Percentiles rank a stretch among this genome's conserved stretches.
Evolutionary conservation across 2,797 vertebrate species (phyloP).

Genomic region (Mormyrops attenuatus): DNA sequence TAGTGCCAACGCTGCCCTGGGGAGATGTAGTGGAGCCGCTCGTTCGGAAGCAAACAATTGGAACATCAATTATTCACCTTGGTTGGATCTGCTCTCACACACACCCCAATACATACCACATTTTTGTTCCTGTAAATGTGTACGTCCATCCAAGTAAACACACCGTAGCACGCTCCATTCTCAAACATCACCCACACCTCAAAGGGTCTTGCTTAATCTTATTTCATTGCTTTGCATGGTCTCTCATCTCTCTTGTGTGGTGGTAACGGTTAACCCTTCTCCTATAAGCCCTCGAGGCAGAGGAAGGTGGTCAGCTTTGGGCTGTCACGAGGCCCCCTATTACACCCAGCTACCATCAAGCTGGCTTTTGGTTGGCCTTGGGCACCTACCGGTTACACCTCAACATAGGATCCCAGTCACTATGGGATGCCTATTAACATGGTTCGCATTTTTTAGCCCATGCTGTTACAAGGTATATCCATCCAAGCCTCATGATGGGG

Average conservation of each 20-base stretch:
- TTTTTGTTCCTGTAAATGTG: not conserved
- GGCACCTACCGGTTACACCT: not conserved
- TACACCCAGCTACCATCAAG: not conserved
- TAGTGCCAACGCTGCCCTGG: not conserved
- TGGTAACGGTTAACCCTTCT: not conserved
- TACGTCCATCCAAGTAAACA: not conserved
- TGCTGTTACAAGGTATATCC: not conserved
- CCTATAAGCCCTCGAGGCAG: not conserved
- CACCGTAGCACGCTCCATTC: not conserved
- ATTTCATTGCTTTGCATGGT: not conserved
- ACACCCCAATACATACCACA: not conserved
- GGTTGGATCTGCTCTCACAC: not conserved
- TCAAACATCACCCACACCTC: not conserved
- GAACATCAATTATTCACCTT: conserved; percentile 18
- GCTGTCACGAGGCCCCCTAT: not conserved
- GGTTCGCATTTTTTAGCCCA: not conserved
- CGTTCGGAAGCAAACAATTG: not conserved
- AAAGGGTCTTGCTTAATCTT: not conserved
- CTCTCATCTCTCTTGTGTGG: not conserved
- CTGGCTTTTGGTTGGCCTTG: not conserved
- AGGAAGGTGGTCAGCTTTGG: not conserved
- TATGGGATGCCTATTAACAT: not conserved
- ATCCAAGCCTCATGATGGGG: not conserved
- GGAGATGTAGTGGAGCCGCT: not conserved
- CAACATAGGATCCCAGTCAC: not conserved